Evolutionary conservation across 2,113 vertebrate species (phyloP).

Genomic region (Aythya baeri): DNA sequence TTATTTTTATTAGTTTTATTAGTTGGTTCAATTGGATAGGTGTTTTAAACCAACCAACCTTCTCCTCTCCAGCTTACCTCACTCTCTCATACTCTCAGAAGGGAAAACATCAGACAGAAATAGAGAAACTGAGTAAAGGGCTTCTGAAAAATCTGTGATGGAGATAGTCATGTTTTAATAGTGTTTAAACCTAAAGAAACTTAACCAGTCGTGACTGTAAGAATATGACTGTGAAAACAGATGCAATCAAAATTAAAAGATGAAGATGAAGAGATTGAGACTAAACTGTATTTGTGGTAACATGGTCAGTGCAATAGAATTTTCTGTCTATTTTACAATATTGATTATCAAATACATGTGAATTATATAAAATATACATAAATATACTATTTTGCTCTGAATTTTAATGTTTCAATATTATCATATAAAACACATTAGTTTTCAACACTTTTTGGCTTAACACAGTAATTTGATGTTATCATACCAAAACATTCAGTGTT

Average conservation of each 20-base stretch:
- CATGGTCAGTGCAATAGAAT: background rate
- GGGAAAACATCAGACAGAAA: background rate
- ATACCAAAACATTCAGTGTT: background rate
- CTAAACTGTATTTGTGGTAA: background rate
- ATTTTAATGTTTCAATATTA: background rate
- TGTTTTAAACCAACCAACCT: background rate
- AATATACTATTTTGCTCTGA: background rate
- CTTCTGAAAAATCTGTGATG: background rate
- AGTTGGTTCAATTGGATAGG: background rate
- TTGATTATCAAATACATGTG: background rate
- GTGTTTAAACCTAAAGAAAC: background rate
- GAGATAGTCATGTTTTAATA: background rate
- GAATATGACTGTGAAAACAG: background rate
- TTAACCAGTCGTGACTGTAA: background rate
- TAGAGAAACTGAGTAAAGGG: background rate
- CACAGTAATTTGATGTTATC: background rate
- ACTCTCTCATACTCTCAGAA: background rate
- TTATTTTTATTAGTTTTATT: background rate
- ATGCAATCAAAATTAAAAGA: background rate
- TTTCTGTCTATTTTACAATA: background rate
- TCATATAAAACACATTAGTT: accelerated
- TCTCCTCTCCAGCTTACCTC: background rate
- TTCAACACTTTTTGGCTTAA: background rate
- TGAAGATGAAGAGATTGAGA: background rate
- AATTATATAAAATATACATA: background rate